A percentile compares a stretch with the other conserved stretches of the same genome.
Evolutionary conservation across 2,113 vertebrate species (phyloP).

Genomic region (Otis tarda): DNA sequence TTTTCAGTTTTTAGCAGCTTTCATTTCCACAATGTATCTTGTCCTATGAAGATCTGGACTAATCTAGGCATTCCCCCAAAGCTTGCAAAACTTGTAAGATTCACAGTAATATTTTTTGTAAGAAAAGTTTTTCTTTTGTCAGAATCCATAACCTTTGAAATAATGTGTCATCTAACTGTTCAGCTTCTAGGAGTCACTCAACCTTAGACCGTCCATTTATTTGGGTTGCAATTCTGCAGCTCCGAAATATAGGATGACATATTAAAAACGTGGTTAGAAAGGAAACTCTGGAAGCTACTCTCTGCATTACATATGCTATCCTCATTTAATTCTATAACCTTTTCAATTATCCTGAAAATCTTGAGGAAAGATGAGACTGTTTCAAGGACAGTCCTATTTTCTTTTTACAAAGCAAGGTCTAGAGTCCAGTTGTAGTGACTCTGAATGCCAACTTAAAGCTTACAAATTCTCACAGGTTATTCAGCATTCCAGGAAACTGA

Average conservation of each 20-base stretch:
- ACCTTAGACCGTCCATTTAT: not conserved
- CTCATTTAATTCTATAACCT: not conserved
- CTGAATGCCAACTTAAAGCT: not conserved
- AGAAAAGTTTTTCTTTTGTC: not conserved
- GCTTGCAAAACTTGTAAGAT: not conserved
- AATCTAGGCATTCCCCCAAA: not conserved
- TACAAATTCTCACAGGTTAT: not conserved
- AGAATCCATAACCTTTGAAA: not conserved
- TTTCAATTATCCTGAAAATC: not conserved
- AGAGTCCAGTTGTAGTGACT: not conserved
- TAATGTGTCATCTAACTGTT: not conserved
- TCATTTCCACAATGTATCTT: not conserved
- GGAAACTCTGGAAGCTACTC: not conserved
- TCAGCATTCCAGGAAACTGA: slow-evolving; percentile 28
- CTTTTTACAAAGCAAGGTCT: not conserved
- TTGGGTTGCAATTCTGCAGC: not conserved
- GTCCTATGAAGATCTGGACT: not conserved
- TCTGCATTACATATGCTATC: not conserved
- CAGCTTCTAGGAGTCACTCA: not conserved
- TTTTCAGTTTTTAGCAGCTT: not conserved
- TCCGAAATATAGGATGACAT: not conserved
- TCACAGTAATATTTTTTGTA: not conserved
- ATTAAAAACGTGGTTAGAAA: not conserved
- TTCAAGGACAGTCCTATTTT: not conserved
- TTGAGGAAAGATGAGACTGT: not conserved